Evolutionary conservation across 2,113 vertebrate species (phyloP), one percentile per base, ranked within the genome.

Genomic region (Tenrec ecaudatus): DNA sequence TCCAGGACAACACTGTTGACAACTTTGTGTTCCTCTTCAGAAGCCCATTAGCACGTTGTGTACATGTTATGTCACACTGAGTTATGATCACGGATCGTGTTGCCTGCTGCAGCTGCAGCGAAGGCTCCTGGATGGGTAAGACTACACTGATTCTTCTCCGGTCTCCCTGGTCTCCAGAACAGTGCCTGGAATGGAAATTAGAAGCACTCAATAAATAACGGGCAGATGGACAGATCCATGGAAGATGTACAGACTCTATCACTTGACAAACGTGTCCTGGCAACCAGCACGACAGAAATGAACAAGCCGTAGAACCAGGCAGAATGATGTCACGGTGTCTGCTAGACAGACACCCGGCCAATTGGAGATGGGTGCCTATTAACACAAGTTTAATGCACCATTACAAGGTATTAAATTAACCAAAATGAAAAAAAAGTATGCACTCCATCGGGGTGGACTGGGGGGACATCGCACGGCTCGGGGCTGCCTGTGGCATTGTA

Each of bases 381-480:
- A 58, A 83, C 11, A 53, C 8, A 69, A 80, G 25, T 64, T 93
- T 71, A 82, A 79, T 17, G 25, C 47, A 76, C 73, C 36, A n/a
- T 27, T 83, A 53, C 31, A 58, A 43, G 20, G 83, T 71, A 64
- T 40, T 82, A 88, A 88, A 90, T 81, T 68, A 86, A 53, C 27
- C 31, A 85, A 94, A 94, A 82, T 36, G 88, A 93, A 89, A 93
- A 89, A 82, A 90, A 86, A 94, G 14, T 68, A 69, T 76, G 73
- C 81, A 81, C 58, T 73, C 57, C 68, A 36, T 14, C 33, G 64
- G 29, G 53, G 33, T 43, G 15, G 62, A 82, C 88, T 57, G 4
- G 40, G 62, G 53, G 33, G 23, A 89, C 73, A 81, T 16, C 58
- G 40, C 43, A 31, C 23, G 47, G 22, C 57, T 75, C 2, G 40